Percentiles rank a stretch among this genome's conserved stretches.
phyloP scores from a whole-genome alignment of 2,113 vertebrate genomes.

The Tautogolabrus adspersus region DNA sequence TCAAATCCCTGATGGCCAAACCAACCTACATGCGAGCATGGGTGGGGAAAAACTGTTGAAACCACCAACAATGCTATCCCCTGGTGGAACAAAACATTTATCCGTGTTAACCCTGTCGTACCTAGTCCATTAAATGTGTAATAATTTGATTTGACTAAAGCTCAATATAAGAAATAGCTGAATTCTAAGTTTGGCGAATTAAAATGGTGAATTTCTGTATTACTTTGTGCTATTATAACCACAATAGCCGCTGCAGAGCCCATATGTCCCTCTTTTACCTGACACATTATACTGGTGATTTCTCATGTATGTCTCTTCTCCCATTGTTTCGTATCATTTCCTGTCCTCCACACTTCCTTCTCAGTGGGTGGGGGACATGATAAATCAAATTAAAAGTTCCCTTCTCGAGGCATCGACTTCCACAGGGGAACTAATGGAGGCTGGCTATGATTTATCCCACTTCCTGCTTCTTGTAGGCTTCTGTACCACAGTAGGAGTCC shows the following conservation, averaged over 20 bases:
- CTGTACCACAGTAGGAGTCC: conserved; percentile 6
- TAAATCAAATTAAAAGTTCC: conserved; percentile 54
- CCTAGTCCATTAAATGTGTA: not conserved
- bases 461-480: conserved; percentile 44
- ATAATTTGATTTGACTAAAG: not conserved
- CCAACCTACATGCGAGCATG: not conserved
- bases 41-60: not conserved
- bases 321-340: conserved; percentile 40
- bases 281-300: conserved; percentile 9
- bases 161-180: too few species aligned
- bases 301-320: conserved; percentile 15
- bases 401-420: conserved; percentile 40
- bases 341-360: conserved; percentile 39
- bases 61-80: not conserved
- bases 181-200: not conserved
- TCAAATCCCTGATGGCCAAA: not conserved
- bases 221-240: not conserved
- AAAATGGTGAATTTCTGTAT: not conserved
- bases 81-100: not conserved
- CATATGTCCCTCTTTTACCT: conserved; percentile 35
- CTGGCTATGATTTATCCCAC: conserved; percentile 52
- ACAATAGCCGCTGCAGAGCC: not conserved
- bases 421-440: conserved; percentile 39
- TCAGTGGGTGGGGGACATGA: conserved; percentile 33
- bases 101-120: not conserved